Percentiles rank a stretch among this genome's conserved stretches.
phyloP scores from a whole-genome alignment of 2,888 invertebrate species.

The Limnephilus rhombicus region DNA sequence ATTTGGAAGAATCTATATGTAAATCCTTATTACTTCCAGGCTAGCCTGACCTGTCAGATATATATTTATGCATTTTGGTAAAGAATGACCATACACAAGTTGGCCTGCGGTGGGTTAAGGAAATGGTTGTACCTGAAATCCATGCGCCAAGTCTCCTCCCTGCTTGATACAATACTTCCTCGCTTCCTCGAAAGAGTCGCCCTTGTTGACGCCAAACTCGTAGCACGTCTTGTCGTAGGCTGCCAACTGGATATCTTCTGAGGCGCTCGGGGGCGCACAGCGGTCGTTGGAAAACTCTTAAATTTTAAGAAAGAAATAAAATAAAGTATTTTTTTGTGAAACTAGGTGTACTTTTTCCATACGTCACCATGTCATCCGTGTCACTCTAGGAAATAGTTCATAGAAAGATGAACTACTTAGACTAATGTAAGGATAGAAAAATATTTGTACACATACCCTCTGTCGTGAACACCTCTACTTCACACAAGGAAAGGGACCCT shows the following conservation, averaged over 20 bases:
- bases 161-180: conserved; percentile 85
- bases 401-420: too few species aligned
- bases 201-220: conserved; percentile 90
- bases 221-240: conserved; percentile 93
- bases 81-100: background rate
- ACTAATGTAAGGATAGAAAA: too few species aligned
- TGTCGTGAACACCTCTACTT: conserved; percentile 94
- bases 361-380: too few species aligned
- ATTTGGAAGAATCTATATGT: conserved; percentile 57
- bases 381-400: too few species aligned
- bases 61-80: too few species aligned
- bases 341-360: too few species aligned
- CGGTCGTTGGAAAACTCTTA: conserved; percentile 91
- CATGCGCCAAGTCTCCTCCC: conserved; percentile 85
- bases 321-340: conserved; percentile 64
- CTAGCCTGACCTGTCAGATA: background rate
- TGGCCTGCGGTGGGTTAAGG: too few species aligned
- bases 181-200: conserved; percentile 90
- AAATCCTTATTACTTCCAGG: conserved; percentile 41
- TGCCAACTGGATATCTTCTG: conserved; percentile 88
- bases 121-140: conserved; percentile 77
- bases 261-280: conserved; percentile 85
- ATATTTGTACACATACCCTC: conserved; percentile 80
- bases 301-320: conserved; percentile 54
- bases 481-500: conserved; percentile 92